Conservation (phyloP, 2,888 invertebrate genomes). For the Hedya salicella region DNA sequence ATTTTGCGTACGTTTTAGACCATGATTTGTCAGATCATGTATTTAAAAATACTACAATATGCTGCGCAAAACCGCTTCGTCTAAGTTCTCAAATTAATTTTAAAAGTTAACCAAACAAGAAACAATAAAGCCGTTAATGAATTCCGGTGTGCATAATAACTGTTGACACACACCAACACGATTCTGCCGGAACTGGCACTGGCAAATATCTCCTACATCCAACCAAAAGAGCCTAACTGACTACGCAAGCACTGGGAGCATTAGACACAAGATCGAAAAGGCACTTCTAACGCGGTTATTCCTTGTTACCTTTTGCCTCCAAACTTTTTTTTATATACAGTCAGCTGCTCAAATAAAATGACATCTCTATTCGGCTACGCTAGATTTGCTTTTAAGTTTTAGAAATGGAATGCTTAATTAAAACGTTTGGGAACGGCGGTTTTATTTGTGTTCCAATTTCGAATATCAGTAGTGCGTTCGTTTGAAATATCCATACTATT, state of each 20-base stretch:
- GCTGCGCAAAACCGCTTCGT: slow-evolving; percentile 17
- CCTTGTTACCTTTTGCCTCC: slow-evolving; percentile 22
- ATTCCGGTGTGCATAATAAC: slow-evolving; percentile 20
- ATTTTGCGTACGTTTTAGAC: no score
- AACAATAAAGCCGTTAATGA: slow-evolving; percentile 36
- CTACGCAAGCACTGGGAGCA: neutral
- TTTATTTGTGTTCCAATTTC: slow-evolving; percentile 35
- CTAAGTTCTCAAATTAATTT: slow-evolving; percentile 19
- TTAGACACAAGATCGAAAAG: neutral
- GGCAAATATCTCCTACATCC: slow-evolving; percentile 21
- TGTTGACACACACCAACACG: slow-evolving; percentile 35
- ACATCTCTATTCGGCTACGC: slow-evolving; percentile 35
- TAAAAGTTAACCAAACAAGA: slow-evolving; percentile 34
- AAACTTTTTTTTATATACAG: neutral
- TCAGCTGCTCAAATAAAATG: slow-evolving; percentile 37
- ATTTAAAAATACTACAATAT: neutral
- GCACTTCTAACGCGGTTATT: neutral
- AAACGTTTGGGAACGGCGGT: slow-evolving; percentile 24
- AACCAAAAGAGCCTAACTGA: slow-evolving; percentile 16
- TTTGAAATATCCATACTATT: neutral
- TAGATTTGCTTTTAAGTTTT: slow-evolving; percentile 27
- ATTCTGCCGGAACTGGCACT: slow-evolving; percentile 32
- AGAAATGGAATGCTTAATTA: slow-evolving; percentile 41
- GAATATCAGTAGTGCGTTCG: slow-evolving; percentile 10
- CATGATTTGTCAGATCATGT: no score